Evolutionary conservation across 2,113 vertebrate genomes (phyloP).

Genomic region (Gracilinanus agilis): DNA sequence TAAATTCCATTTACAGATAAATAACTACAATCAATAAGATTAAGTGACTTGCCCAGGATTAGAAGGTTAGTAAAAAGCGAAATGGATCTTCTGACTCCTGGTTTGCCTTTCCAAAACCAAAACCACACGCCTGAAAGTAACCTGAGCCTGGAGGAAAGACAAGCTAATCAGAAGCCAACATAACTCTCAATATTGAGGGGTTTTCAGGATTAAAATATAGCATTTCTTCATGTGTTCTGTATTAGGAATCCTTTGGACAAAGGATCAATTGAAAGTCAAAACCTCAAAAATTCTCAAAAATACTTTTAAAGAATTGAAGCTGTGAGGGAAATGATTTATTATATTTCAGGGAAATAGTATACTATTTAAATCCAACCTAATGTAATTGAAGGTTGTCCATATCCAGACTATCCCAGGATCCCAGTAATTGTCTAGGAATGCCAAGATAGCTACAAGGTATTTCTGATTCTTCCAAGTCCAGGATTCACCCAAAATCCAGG

Average conservation of each 20-base stretch:
- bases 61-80: neutral
- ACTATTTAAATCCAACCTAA: neutral
- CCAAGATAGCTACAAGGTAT: neutral
- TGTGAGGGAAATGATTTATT: neutral
- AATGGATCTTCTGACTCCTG: neutral
- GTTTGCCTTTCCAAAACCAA: neutral
- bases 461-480: neutral
- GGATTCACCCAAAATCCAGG: neutral
- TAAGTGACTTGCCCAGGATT: neutral
- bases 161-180: neutral
- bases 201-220: neutral
- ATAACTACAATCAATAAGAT: neutral
- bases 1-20: neutral
- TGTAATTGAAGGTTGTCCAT: neutral
- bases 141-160: neutral
- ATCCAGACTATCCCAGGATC: neutral
- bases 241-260: too few species aligned
- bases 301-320: neutral
- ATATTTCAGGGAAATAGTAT: neutral
- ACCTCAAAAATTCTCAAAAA: neutral
- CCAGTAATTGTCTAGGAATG: neutral
- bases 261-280: neutral
- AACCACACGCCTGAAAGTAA: neutral
- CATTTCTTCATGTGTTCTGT: too few species aligned
- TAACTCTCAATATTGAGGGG: neutral